Evolutionary conservation across 2,113 vertebrate species (phyloP).

Genomic region (Cochlearius cochlearius): DNA sequence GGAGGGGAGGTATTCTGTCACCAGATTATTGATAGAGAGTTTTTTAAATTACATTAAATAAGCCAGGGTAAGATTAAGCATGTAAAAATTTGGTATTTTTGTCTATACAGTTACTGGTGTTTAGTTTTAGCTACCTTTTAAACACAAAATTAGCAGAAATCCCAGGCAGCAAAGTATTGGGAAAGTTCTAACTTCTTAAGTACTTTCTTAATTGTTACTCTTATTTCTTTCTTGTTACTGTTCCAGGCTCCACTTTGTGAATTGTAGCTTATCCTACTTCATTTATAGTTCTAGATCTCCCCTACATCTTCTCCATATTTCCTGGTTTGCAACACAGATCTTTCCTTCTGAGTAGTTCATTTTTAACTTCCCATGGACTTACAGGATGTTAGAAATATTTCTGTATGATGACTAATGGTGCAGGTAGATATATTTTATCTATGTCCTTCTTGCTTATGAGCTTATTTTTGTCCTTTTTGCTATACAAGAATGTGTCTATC

Average conservation of each 20-base stretch:
- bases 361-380: slow-evolving; percentile 32
- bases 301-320: not conserved
- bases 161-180: not conserved
- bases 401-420: not conserved
- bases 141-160: not conserved
- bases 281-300: slow-evolving; percentile 21
- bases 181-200: not conserved
- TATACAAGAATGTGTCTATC: not conserved
- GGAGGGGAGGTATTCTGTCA: slow-evolving; percentile 54
- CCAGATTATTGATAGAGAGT: not conserved
- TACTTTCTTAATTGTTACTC: not conserved
- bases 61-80: not conserved
- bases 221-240: not conserved
- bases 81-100: not conserved
- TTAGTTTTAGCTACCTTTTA: not conserved
- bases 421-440: not conserved
- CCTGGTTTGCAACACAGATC: not conserved
- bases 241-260: not conserved
- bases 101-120: not conserved
- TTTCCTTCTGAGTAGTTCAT: not conserved
- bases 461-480: not conserved
- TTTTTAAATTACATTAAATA: not conserved
- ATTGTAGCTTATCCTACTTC: not conserved
- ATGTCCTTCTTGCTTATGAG: not conserved
- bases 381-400: not conserved